These are phyloP conservation scores for Lonchura striata DNA, from an alignment of 2,113 vertebrate genomes.

Conservation along the genomic window DNA sequence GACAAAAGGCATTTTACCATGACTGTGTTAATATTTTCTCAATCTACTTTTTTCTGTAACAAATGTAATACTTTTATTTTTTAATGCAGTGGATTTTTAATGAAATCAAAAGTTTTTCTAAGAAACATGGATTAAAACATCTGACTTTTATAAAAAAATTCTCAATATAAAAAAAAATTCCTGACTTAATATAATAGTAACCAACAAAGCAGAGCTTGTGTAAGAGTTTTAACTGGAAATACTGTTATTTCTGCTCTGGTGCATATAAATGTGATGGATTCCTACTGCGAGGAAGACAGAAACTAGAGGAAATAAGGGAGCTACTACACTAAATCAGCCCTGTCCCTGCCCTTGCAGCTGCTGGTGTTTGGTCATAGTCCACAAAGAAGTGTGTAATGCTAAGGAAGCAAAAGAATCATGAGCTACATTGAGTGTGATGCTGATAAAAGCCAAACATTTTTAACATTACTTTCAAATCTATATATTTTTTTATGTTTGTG, in stretches of 20 bases:
- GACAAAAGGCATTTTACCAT: not conserved
- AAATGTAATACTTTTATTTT: not conserved
- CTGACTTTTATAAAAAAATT: not conserved
- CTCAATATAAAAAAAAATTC: not conserved
- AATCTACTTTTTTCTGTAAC: not conserved
- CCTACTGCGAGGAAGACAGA: not conserved
- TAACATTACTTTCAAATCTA: not conserved
- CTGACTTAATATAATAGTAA: not conserved
- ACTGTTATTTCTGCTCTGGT: not conserved
- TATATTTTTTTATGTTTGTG: not conserved
- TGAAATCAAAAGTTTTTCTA: not conserved
- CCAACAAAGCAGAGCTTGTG: not conserved
- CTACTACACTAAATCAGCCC: not conserved
- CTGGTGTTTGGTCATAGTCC: not conserved
- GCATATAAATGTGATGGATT: not conserved
- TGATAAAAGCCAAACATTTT: not conserved
- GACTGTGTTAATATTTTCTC: not conserved
- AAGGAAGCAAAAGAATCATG: not conserved
- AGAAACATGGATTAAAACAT: not conserved
- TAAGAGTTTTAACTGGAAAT: not conserved
- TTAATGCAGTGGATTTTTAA: not conserved
- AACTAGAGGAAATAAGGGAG: not conserved
- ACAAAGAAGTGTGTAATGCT: not conserved
- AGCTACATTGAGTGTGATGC: not conserved
- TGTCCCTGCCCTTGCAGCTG: not conserved